Evolutionary conservation across 2,113 vertebrate genomes (phyloP).

Genomic region (Coreoperca whiteheadi): DNA sequence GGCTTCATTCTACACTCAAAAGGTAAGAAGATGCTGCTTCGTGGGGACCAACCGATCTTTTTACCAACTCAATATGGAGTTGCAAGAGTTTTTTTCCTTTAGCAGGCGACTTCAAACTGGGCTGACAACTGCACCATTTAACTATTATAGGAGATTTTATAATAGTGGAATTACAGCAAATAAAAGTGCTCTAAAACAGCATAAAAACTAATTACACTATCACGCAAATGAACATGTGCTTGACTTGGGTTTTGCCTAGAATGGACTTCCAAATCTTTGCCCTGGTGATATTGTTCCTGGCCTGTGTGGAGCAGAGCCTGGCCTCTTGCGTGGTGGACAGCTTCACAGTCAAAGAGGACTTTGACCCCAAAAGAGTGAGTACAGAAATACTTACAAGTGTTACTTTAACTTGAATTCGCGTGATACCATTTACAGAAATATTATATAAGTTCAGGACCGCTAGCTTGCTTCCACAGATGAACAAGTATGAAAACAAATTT

Average conservation of each 20-base stretch:
- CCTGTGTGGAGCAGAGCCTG: slow-evolving; percentile 81
- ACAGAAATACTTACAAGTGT: background rate
- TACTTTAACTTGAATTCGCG: too few species aligned
- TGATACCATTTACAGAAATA: background rate
- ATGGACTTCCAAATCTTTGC: slow-evolving; percentile 72
- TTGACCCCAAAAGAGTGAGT: slow-evolving; percentile 88
- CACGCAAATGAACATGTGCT: background rate
- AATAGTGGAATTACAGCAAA: background rate
- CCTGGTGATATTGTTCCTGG: slow-evolving; percentile 82
- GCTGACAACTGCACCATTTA: background rate
- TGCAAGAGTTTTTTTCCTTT: background rate
- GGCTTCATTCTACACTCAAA: slow-evolving; percentile 4
- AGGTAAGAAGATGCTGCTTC: slow-evolving; percentile 51
- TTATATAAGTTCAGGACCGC: background rate
- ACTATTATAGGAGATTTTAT: background rate
- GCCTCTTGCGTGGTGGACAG: slow-evolving; percentile 89
- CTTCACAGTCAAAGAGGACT: slow-evolving; percentile 89
- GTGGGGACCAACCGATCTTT: background rate
- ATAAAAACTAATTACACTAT: background rate
- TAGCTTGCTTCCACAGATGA: background rate
- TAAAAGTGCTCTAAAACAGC: background rate
- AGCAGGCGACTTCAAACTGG: background rate
- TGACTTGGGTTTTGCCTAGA: slow-evolving; percentile 26
- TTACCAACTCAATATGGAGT: background rate
- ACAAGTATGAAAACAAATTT: background rate